Evolutionary conservation across 2,797 vertebrate species (phyloP), one percentile per base, ranked within the genome.

Genomic region (Leptodactylus fallax): DNA sequence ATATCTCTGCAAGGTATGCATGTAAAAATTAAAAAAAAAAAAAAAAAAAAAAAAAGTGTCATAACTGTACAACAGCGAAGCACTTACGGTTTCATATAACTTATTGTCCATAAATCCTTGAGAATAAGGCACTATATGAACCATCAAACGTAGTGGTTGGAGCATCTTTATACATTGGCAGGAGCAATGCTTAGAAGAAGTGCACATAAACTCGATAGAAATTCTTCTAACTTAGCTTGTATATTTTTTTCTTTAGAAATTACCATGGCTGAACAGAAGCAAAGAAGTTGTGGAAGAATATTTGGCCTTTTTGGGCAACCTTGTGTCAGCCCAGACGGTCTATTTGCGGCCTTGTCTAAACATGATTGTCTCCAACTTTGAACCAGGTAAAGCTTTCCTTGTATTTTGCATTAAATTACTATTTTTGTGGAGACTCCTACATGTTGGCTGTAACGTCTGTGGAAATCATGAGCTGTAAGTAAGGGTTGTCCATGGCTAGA

Each of bases 281-380:
- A 94, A 89, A 21, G 93, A 94, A 0, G 98, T 99, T 47, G 96
- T 97, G 87, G 97, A 99, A 7, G 98, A 99, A 84, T 99, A 98
- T 85, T 91, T 99, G 94, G 93, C 96, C 58, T 99, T 99, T 90
- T 96, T 99, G 72, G 93, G 96, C 56, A 98, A 97, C 91, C 95
- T 99, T n/a, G 97, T 99, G 8, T 99, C 98, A 0, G 98, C 98
- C 0, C 98, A 99, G 93, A 99, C 98, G 0, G 96, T 99, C 65
- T 98, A 97, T 88, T 95, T 99, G 55, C 93, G 97, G 67, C 91
- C 96, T 0, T 99, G 98, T 91, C 96, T 99, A 13, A 95, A 92
- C 79, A 98, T 97, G 96, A 95, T 98, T 21, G 92, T 96, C 47
- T 96, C 95, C 1, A 95, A 97, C 89, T 99, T 99, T 89, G 94